Base-by-base conservation (phyloP, 1,140 invertebrate genomes). In the Pristionchus pacificus region DNA sequence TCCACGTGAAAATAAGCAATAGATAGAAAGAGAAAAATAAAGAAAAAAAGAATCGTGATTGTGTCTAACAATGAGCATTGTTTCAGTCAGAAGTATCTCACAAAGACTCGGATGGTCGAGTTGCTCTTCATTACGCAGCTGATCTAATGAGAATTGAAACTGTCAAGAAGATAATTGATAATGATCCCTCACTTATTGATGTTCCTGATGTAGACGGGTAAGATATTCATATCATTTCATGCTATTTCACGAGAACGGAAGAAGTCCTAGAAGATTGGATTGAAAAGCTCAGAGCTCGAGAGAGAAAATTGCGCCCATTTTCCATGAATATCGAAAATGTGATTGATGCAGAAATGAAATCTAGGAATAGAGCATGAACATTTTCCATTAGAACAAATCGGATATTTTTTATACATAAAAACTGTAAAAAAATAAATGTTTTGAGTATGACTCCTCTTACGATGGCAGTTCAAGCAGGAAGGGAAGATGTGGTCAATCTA, bases 101-200 rank as follows among this genome's bases (percentile, higher is more conserved):
- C 14, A 58, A 29, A 29, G 80, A 83, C 60, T 64, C 68, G 0
- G 74, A 71, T 29, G 79, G 79, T 33, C 77, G 84, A 58, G 83
- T 83, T 2, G 84, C 86, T 0, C 69, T 87, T 0, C 86, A 86
- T 70, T 85, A 86, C 76, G 86, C 86, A 68, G 85, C 84, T 0
- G 85, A 86, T 59, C 86, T 84, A 70, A 71, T 78, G 32, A 80
- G 85, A 70, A 81, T 82, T 55, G 75, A 79, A 33, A 85, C 84
- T 72, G 85, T 85, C 13, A 79, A 84, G 65, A 75, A 82, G 63
- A 70, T 86, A 10, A 30, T 27, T 19, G 55, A 32, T 14, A 28
- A 63, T 27, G 67, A 69, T 38, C 67, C 67, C 13, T 15, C 28
- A 15, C 59, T 69, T 64, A 19, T 69, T 13, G 67, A 69, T 30